Conservation (phyloP, 2,113 vertebrate genomes). For the Stegostoma tigrinum region DNA sequence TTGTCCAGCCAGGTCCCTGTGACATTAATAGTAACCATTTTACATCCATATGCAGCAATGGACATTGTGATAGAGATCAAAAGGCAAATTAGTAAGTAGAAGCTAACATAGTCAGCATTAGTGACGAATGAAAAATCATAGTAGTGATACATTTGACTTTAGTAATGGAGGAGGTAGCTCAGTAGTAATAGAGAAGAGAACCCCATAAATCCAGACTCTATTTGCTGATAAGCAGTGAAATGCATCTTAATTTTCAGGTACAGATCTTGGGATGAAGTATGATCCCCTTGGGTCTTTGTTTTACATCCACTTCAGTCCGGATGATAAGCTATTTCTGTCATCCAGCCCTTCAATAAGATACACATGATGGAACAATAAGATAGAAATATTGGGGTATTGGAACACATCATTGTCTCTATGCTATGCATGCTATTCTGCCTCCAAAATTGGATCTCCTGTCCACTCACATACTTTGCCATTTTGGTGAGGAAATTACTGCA, state of each 20-base stretch:
- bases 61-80: background rate
- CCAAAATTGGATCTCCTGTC: too few species aligned
- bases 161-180: background rate
- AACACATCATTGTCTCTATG: background rate
- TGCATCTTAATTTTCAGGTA: background rate
- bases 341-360: background rate
- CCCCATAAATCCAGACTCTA: background rate
- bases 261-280: background rate
- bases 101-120: background rate
- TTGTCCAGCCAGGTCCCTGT: too few species aligned
- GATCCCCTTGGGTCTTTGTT: background rate
- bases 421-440: too few species aligned
- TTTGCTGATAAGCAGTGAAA: background rate
- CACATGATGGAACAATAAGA: background rate
- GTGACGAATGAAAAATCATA: background rate
- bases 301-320: background rate
- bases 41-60: background rate
- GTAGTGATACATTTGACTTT: background rate
- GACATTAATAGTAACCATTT: too few species aligned
- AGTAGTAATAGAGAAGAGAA: background rate
- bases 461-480: too few species aligned
- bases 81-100: background rate
- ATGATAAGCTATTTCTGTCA: background rate
- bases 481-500: too few species aligned
- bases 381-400: background rate